Evolutionary conservation across 2,113 vertebrate genomes (phyloP), one percentile per base, ranked within the genome.

Genomic region (Psettodes erumei): DNA sequence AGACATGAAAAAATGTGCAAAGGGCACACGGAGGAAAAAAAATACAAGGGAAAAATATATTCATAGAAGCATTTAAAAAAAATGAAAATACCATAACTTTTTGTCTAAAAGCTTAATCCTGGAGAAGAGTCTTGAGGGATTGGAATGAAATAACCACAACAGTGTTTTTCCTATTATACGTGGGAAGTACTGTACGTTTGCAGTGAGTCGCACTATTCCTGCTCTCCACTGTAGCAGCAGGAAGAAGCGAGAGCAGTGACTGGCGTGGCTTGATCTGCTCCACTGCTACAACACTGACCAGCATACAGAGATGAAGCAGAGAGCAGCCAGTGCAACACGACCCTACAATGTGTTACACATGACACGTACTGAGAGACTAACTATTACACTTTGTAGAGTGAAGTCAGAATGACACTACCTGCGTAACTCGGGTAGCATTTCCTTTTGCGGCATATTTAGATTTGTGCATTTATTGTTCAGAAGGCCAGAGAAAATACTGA

Each of bases 211-310:
- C 15, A 25, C 8, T 28, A 6, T 32, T 27, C 13, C 6, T 54
- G 12, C 30, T 30, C 16, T 74, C 43, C 43, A 43, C 27, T 43
- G 15, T 45, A 21, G 66, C 40, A 45, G 58, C 9, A 35, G 47
- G 30, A 67, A 37, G 69, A 6, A 66, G 23, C 43, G 48, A 72
- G 54, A 66, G 13, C 23, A 64, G 53, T 18, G 19, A 25, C 55
- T 32, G 30, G 27, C 5, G 23, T 1, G 54, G 50, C 9, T 50
- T 65, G 25, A 62, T 62, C 23, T 61, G 68, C 6, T 54, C 21
- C 35, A 43, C 6, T 63, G 63, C 27, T 35, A 59, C 56, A 75
- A 51, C 35, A 32, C 37, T 58, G 43, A 45, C 33, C 2, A 40
- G 40, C 32, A 61, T 11, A 15, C 0, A 42, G n/a, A n/a, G n/a